Evolutionary conservation across 2,888 invertebrate genomes (phyloP).

Genomic region (Lasioglossum calceatum): DNA sequence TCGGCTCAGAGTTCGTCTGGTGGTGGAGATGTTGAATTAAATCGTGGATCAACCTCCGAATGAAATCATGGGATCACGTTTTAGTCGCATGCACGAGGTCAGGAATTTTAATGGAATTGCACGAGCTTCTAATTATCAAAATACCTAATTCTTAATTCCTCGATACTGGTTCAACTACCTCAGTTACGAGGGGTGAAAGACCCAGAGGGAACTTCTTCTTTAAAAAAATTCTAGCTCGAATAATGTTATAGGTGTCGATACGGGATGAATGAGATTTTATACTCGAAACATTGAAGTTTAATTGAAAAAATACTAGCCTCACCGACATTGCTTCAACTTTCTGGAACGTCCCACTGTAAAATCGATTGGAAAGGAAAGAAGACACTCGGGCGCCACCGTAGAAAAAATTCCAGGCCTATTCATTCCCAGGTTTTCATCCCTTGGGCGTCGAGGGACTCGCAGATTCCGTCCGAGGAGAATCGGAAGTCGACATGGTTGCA

Average conservation of each 20-base stretch:
- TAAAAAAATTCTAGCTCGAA: neutral
- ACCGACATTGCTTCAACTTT: too few species aligned
- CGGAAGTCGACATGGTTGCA: constrained; percentile 4
- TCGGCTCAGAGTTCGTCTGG: neutral
- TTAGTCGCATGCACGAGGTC: too few species aligned
- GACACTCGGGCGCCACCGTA: neutral
- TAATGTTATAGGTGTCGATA: neutral
- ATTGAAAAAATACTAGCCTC: neutral
- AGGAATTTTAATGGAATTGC: too few species aligned
- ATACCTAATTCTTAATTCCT: too few species aligned
- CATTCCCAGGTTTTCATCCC: neutral
- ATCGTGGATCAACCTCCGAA: neutral
- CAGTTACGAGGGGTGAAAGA: too few species aligned
- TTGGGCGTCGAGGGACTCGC: neutral
- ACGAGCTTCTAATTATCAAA: too few species aligned
- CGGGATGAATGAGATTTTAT: neutral
- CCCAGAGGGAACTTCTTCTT: neutral
- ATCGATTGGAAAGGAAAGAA: too few species aligned
- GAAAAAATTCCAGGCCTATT: neutral
- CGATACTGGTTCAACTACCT: too few species aligned
- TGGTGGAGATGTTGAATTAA: neutral
- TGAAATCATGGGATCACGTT: too few species aligned
- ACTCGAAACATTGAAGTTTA: neutral
- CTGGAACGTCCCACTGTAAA: too few species aligned
- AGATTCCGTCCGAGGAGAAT: neutral